phyloP scores from a whole-genome alignment of 2,888 invertebrate genomes.

The Dryococelus australis region DNA sequence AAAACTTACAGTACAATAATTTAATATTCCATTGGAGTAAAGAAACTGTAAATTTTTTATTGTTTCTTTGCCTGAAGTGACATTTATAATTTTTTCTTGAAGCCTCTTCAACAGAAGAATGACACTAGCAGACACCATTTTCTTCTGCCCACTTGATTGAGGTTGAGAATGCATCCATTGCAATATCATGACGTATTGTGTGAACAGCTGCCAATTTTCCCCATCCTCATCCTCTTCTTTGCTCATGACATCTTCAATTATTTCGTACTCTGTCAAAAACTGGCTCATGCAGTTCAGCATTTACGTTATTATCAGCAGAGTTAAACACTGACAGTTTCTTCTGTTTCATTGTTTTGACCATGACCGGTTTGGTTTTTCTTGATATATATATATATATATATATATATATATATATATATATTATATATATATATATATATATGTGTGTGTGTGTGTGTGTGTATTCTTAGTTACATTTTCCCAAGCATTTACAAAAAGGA shows the following conservation, averaged over 20 bases:
- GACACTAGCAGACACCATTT: slow-evolving; percentile 21
- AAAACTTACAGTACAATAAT: neutral
- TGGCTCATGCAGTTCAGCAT: slow-evolving; percentile 11
- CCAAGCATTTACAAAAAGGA: neutral
- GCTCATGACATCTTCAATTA: neutral
- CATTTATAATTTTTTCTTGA: slow-evolving; percentile 24
- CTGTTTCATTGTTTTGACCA: neutral
- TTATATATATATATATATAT: no score
- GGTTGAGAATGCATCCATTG: slow-evolving; percentile 17
- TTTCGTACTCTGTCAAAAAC: neutral
- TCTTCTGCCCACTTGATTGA: neutral
- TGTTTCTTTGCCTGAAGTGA: slow-evolving; percentile 20
- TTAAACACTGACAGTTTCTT: neutral
- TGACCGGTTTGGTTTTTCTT: neutral
- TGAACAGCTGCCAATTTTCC: neutral
- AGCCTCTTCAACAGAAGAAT: neutral
- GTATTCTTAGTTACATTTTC: slow-evolving; percentile 5
- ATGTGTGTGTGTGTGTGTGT: no score
- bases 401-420: no score
- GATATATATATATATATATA: no score
- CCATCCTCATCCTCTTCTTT: neutral
- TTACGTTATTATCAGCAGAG: neutral
- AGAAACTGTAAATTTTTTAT: neutral
- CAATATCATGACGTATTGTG: slow-evolving; percentile 28
- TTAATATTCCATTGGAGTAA: neutral